Evolutionary conservation across 2,113 vertebrate species (phyloP), one percentile per base, ranked within the genome.

Genomic region (Brachypodius melanocephalos): DNA sequence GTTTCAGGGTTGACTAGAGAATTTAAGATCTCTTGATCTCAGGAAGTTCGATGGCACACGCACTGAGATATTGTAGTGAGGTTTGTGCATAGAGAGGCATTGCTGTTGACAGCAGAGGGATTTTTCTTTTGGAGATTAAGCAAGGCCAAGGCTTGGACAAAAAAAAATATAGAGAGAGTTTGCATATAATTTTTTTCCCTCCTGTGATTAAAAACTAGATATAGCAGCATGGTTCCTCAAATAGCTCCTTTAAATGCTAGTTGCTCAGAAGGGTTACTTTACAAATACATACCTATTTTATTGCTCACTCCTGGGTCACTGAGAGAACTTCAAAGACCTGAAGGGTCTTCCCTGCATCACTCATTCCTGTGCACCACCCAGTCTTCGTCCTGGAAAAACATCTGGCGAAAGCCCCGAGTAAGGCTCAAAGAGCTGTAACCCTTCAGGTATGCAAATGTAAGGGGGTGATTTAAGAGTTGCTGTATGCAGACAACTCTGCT

Each of bases 141-240:
- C 19, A 84, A 82, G 45, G n/a, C 6, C 25, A 86, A 80, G 32
- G 22, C 24, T 74, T 80, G 71, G 28, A 73, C 2, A 78, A 87
- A 73, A 63, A 63, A 79, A 83, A 63, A 65, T 17, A 59, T 0
- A 36, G 10, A 0, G 0, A 36, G 10, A 0, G 0, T 62, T 77
- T 25, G 32, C 5, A 2, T 52, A 28, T 7, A 5, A 13, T 58
- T 51, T 22, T 74, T 14, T 72, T 61, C 26, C 18, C 36, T 65
- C 10, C 10, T n/a, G 26, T 46, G 40, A 78, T 48, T 63, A 61
- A 72, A 85, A 62, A 17, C n/a, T 26, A 65, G 40, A 51, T 32
- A 31, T 10, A 63, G 29, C 5, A 59, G 22, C 10, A 54, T 8
- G 68, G 22, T 2, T 96, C 40, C 73, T 74, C 46, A 77, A 71